Evolutionary conservation across 2,113 vertebrate species (phyloP), one percentile per base, ranked within the genome.

Genomic region (Heliornis fulica): DNA sequence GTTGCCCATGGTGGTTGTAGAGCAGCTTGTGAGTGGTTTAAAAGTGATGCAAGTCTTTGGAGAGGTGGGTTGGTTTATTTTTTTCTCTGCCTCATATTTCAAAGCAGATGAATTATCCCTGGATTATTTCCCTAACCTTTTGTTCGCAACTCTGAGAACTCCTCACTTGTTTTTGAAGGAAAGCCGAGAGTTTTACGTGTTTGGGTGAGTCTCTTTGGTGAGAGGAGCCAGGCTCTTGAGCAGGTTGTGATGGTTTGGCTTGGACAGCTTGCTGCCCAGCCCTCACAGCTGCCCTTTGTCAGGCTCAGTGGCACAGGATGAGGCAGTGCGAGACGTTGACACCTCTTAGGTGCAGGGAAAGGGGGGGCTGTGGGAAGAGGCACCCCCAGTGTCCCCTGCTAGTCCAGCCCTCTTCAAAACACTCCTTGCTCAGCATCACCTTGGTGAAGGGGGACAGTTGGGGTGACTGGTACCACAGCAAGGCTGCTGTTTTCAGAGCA

Each of bases 101-200:
- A 31, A 57, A 89, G 82, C 91, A 87, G 66, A 71, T 91, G 94
- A 79, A 14, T 87, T 90, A 13, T 41, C 26, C 34, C 85, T 80
- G 82, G 90, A 45, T 95, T 81, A 56, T 88, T 83, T 90, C 63
- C 64, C 53, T 79, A 80, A 66, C n/a, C 61, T 96, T 96, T 92
- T 91, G 63, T 88, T 89, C 87, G 11, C 59, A 12, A 64, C 78
- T 70, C 76, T n/a, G 75, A n/a, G 66, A 77, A 53, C 74, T 80
- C 17, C 10, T 34, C 61, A 23, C 74, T 94, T 87, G 74, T 92
- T 94, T 91, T 89, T 87, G 65, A 80, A 83, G 74, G 85, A 80
- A 89, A 90, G 91, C 41, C 31, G 64, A 81, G 86, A 80, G 48
- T 72, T 95, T 87, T 56, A 69, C 3, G 3, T 87, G 7, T 81